These are phyloP conservation scores for Watsonalla binaria DNA, from an alignment of 2,888 invertebrate genomes.

Conservation along the genomic window DNA sequence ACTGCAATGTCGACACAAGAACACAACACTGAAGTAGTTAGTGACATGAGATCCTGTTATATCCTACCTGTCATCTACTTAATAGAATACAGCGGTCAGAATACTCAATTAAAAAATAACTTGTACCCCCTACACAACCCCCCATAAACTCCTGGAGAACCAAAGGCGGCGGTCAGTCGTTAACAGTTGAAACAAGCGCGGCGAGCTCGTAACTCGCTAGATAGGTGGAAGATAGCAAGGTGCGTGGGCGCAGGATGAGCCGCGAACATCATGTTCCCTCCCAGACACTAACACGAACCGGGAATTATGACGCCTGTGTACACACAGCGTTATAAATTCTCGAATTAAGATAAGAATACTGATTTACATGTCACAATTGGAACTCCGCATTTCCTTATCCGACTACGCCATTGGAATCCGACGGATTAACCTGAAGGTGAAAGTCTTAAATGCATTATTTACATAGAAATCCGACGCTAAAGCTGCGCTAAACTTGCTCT, in stretches of 20 bases:
- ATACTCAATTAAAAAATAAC: too few relatives aligned
- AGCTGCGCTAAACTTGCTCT: constrained; percentile 13
- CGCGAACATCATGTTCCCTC: constrained; percentile 16
- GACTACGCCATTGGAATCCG: background rate
- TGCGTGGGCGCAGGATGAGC: constrained; percentile 10
- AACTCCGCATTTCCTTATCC: constrained; percentile 2
- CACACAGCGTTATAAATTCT: constrained; percentile 35
- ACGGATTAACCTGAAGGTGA: constrained; percentile 2
- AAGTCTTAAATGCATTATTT: constrained; percentile 23
- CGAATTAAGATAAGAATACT: constrained; percentile 41
- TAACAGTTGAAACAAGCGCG: constrained; percentile 28
- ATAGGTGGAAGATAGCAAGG: constrained; percentile 17
- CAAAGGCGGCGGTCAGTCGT: constrained; percentile 12
- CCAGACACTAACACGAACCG: constrained; percentile 38
- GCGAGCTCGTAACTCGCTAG: constrained; percentile 40
- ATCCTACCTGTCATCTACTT: too few relatives aligned
- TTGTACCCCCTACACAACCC: background rate
- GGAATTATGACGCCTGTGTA: constrained; percentile 48
- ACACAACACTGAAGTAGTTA: too few relatives aligned
- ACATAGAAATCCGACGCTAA: constrained; percentile 17
- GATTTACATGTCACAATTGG: background rate
- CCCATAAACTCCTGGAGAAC: constrained; percentile 9
- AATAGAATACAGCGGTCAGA: too few relatives aligned
- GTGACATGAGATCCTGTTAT: too few relatives aligned
- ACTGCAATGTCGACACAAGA: too few relatives aligned